Evolutionary conservation across 2,113 vertebrate species (phyloP).

Genomic region (Oryzias celebensis): DNA sequence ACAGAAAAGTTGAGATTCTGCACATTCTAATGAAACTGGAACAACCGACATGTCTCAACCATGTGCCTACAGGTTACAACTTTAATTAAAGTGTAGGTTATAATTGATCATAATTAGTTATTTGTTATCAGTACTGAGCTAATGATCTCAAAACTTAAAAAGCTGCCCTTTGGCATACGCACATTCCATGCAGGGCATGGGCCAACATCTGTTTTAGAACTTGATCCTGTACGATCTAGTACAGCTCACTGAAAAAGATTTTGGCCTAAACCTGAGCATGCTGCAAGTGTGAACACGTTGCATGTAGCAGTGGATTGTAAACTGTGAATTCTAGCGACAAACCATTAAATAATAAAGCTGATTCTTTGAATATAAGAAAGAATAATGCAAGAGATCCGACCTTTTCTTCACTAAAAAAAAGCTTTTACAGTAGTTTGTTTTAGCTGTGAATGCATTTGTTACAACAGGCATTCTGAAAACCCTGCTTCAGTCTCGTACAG

Average conservation of each 20-base stretch:
- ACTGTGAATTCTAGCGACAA: not conserved
- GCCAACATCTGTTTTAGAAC: not conserved
- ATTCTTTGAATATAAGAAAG: no score
- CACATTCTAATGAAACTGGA: no score
- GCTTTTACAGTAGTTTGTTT: not conserved
- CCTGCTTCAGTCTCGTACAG: not conserved
- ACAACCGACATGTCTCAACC: no score
- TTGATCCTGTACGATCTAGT: not conserved
- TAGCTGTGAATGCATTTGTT: accelerated
- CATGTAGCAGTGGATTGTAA: not conserved
- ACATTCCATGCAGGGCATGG: not conserved
- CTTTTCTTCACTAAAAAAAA: not conserved
- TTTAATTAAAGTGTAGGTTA: no score
- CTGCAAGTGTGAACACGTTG: conserved; percentile 40
- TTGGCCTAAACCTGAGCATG: not conserved
- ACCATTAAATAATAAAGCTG: not conserved
- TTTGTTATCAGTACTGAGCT: no score
- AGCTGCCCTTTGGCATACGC: not conserved
- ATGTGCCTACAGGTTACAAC: no score
- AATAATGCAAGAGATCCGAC: no score
- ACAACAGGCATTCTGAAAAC: not conserved
- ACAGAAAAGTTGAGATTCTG: no score
- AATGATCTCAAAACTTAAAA: not conserved
- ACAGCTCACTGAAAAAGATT: not conserved
- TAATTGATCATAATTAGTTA: no score